Evolutionary conservation across 2,888 invertebrate species (phyloP), one percentile per base, ranked within the genome.

Genomic region (Tineola bisselliella): DNA sequence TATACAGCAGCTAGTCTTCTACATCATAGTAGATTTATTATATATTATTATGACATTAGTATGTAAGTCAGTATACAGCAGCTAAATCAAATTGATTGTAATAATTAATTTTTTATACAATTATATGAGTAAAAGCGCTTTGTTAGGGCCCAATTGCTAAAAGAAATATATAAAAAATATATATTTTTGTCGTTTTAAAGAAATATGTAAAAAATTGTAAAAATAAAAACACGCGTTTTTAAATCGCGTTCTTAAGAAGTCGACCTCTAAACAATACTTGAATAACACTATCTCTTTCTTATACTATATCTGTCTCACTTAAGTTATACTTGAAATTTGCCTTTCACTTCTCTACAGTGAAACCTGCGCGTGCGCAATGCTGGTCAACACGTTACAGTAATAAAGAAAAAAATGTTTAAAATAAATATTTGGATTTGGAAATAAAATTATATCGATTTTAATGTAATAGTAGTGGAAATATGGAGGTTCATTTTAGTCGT

Each of bases 291-390:
- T 48, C 48, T 17, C 10, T 48, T n/a, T 48, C 48, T 48, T 15
- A 2, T 17, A 10, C 4, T 15, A 48, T 48, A 15, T 12, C 48
- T 17, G 48, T 48, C 48, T 48, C 48, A 17, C 48, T 48, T 15
- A 13, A 48, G 48, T 48, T 48, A 17, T 15, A 48, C 48, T 48
- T 48, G 48, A 48, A 48, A 48, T 13, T 8, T 5, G 54, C 54
- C 54, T 54, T 54, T 54, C 54, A 54, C 54, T 54, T 54, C 18
- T 15, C n/a, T 12, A 10, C 12, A 54, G 54, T 54, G 25, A 54
- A 54, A 54, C 54, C 18, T 54, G 11, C 6, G 19, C 18, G 54
- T 10, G 6, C 25, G 25, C 25, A 12, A 54, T 12, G 54, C 11
- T 25, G 48, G 17, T 18, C 18, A 12, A 25, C 18, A 54, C n/a